Evolutionary conservation across 92 coral and sea anemone genomes (phyloP).

Genomic region (Parazoanthus darwini): DNA sequence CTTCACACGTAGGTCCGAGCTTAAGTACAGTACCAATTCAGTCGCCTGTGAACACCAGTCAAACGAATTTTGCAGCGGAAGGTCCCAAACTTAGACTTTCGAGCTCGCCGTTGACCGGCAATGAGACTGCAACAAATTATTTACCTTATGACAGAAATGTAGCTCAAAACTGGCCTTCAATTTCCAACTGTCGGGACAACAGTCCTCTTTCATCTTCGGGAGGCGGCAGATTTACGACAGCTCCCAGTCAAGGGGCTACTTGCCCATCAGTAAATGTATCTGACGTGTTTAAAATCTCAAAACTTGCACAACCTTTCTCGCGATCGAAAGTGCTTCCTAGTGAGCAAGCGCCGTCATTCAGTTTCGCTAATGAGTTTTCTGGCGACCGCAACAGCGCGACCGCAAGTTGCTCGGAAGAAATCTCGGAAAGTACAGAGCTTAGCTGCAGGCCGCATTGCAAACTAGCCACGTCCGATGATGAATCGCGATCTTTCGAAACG

Average conservation of each 20-base stretch:
- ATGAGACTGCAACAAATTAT: not conserved
- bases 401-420: not conserved
- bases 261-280: not conserved
- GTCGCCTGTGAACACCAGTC: not conserved
- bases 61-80: not conserved
- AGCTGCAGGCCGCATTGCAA: not conserved
- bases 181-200: not conserved
- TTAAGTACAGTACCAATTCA: not conserved
- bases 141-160: not conserved
- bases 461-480: not conserved
- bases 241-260: not conserved
- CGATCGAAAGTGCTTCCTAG: not conserved
- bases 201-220: not conserved
- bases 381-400: not conserved
- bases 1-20: not conserved
- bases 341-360: not conserved
- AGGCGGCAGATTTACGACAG: not conserved
- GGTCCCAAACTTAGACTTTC: not conserved
- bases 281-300: not conserved
- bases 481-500: not conserved
- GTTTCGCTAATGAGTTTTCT: not conserved
- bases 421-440: not conserved
- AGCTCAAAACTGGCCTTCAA: not conserved
- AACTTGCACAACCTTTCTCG: not conserved
- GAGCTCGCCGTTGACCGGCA: not conserved